A percentile compares a stretch with the other conserved stretches of the same genome.
Evolutionary conservation across 2,888 invertebrate genomes (phyloP).

Genomic region (Nemapogon koenigi): DNA sequence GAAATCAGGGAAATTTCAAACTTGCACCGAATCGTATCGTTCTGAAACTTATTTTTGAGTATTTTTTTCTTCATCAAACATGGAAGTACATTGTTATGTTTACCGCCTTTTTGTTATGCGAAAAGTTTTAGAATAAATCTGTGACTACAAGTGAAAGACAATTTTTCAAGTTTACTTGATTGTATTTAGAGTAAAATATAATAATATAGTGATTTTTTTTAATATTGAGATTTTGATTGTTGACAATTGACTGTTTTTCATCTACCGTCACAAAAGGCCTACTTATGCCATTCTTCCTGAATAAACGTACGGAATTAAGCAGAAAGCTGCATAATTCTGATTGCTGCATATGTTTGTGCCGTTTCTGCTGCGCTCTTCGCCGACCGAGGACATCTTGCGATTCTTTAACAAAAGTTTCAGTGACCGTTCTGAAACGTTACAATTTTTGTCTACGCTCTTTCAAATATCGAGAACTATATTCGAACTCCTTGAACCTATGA

Average conservation of each 20-base stretch:
- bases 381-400: constrained; percentile 41
- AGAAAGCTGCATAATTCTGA: constrained; percentile 46
- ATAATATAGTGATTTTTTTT: not conserved
- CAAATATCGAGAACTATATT: constrained; percentile 40
- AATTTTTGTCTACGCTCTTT: constrained; percentile 54
- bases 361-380: constrained; percentile 40
- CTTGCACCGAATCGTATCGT: too few species aligned
- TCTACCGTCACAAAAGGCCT: constrained; percentile 35
- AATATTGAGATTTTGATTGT: not conserved
- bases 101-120: constrained; percentile 53
- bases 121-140: constrained; percentile 24
- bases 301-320: constrained; percentile 33
- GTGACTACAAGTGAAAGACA: not conserved
- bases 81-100: constrained; percentile 53
- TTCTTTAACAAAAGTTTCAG: constrained; percentile 43
- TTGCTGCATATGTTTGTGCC: constrained; percentile 39
- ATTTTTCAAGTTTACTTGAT: not conserved
- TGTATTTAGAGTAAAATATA: not conserved
- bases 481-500: constrained; percentile 3
- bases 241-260: not conserved
- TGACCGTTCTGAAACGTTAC: constrained; percentile 46
- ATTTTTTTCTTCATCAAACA: constrained; percentile 25
- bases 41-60: too few species aligned
- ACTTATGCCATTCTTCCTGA: constrained; percentile 52
- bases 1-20: too few species aligned